phyloP scores from a whole-genome alignment of 1,140 invertebrate species.

The Pemphigus obesinymphae region DNA sequence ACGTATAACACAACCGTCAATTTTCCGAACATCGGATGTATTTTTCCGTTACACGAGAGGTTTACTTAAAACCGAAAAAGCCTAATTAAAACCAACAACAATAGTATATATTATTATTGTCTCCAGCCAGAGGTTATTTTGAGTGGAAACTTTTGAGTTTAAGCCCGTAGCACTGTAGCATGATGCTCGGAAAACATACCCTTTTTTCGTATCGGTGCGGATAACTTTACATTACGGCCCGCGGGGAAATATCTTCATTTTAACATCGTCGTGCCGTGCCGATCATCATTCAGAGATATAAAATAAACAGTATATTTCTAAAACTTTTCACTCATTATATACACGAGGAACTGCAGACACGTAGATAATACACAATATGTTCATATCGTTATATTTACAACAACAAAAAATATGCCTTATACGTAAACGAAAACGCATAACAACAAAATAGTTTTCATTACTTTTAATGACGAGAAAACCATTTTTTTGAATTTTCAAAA shows the following conservation, averaged over 20 bases:
- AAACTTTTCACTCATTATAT: not conserved
- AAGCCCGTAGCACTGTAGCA: not conserved
- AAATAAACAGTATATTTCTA: conserved; percentile 1
- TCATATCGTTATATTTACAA: too few relatives aligned
- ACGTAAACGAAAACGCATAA: too few relatives aligned
- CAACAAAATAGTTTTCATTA: too few relatives aligned
- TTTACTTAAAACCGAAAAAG: not conserved
- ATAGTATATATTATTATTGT: conserved; percentile 29
- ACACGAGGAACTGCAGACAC: too few relatives aligned
- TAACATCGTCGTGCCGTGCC: not conserved
- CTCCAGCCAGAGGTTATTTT: conserved; percentile 6
- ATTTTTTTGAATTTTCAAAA: too few relatives aligned
- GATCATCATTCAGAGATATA: not conserved
- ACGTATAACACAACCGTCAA: conserved; percentile 2
- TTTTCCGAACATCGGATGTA: conserved; percentile 12
- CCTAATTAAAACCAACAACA: conserved; percentile 38
- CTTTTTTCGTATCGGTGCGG: conserved; percentile 8
- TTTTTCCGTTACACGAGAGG: not conserved
- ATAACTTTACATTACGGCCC: conserved; percentile 20
- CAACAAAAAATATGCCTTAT: too few relatives aligned
- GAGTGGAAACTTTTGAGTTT: conserved; percentile 25
- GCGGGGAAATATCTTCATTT: conserved; percentile 1
- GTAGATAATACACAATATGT: too few relatives aligned
- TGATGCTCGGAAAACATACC: conserved; percentile 13
- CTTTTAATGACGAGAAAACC: too few relatives aligned